Percentiles rank a stretch among this genome's conserved stretches.
phyloP scores from a whole-genome alignment of 2,113 vertebrate species.

The Grus americana region DNA sequence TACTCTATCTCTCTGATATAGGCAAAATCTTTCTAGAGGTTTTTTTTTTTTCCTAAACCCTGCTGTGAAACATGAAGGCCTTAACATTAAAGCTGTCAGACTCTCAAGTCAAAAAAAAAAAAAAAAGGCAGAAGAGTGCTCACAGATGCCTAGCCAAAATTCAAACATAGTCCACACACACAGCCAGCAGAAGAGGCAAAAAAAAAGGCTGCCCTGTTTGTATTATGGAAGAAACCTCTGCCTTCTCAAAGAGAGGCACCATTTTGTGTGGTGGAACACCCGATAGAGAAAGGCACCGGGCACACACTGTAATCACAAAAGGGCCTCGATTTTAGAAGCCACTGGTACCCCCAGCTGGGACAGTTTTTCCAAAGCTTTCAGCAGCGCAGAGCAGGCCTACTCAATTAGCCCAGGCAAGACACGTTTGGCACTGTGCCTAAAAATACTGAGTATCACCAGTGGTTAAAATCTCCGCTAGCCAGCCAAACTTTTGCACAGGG shows the following conservation, averaged over 20 bases:
- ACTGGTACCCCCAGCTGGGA: not conserved
- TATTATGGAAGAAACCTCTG: not conserved
- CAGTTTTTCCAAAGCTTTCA: not conserved
- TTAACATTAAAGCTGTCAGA: conserved; percentile 24
- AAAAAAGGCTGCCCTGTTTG: not conserved
- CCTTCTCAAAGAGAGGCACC: not conserved
- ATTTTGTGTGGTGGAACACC: not conserved
- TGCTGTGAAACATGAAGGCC: conserved; percentile 31
- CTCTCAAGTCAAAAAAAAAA: not conserved
- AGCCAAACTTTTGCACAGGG: not conserved
- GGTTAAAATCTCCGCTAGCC: fast-evolving
- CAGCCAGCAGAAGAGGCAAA: not conserved
- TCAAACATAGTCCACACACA: not conserved
- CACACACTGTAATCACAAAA: not conserved
- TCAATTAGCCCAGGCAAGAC: not conserved
- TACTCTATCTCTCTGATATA: not conserved
- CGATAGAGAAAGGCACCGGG: fast-evolving
- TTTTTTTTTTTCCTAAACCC: not conserved
- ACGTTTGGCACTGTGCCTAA: fast-evolving
- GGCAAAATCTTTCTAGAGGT: not conserved
- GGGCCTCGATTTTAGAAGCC: not conserved
- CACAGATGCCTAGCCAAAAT: not conserved
- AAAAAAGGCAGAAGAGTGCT: not conserved
- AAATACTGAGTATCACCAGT: fast-evolving
- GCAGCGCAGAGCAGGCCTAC: not conserved